These are phyloP conservation scores for Leucoraja ocellata DNA, from an alignment of 2,797 vertebrate species.

Conservation along the genomic window DNA sequence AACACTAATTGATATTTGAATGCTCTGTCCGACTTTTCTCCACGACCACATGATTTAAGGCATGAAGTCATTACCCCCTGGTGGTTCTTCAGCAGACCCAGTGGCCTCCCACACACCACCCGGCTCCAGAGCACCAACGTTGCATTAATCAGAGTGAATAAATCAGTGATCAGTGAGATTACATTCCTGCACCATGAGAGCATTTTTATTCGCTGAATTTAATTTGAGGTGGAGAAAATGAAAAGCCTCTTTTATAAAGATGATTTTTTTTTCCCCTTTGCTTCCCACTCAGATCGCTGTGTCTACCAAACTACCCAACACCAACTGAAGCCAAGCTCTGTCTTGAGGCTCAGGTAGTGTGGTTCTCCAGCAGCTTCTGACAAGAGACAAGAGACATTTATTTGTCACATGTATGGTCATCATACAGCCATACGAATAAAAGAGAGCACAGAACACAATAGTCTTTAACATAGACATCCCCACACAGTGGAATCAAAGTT, in stretches of 20 bases:
- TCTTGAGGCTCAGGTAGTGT: background rate
- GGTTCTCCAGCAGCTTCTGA: background rate
- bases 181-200: background rate
- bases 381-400: too few species aligned
- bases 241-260: background rate
- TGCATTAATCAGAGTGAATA: background rate
- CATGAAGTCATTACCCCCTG: conserved; percentile 30
- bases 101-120: background rate
- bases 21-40: background rate
- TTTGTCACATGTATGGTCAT: too few species aligned
- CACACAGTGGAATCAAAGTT: too few species aligned
- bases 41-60: background rate
- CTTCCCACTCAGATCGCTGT: background rate
- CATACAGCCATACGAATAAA: too few species aligned
- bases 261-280: background rate
- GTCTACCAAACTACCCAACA: too few species aligned
- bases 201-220: conserved; percentile 11
- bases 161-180: conserved; percentile 14
- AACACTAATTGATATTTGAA: background rate
- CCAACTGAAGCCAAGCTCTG: background rate
- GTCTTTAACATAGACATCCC: too few species aligned
- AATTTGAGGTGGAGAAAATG: background rate
- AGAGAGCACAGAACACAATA: too few species aligned
- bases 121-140: background rate
- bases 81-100: background rate